Evolutionary conservation across 1,140 invertebrate genomes (phyloP).

Genomic region (Cyclina sinensis): DNA sequence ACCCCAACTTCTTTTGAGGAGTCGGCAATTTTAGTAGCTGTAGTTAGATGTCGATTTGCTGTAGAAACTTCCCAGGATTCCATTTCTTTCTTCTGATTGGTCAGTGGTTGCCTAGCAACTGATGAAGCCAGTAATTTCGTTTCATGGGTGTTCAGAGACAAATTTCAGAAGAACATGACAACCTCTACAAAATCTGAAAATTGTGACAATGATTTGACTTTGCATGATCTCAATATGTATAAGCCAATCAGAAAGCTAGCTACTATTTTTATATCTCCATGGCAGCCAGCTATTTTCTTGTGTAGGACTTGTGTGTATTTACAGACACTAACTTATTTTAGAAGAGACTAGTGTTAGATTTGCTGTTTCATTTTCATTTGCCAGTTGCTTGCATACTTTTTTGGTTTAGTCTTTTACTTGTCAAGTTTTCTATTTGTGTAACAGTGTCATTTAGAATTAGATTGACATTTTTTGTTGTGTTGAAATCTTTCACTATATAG

Average conservation of each 20-base stretch:
- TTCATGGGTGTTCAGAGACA: neutral
- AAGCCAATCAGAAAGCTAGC: neutral
- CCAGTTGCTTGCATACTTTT: constrained; percentile 25
- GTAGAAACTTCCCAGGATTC: constrained; percentile 47
- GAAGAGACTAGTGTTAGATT: neutral
- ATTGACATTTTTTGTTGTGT: constrained; percentile 3
- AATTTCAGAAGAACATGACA: constrained; percentile 11
- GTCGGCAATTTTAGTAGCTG: constrained; percentile 45
- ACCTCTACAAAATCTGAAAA: neutral
- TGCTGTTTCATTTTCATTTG: neutral
- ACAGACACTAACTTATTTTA: neutral
- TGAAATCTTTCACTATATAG: neutral
- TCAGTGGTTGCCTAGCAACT: constrained; percentile 46
- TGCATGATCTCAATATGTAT: constrained; percentile 6
- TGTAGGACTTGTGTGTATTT: neutral
- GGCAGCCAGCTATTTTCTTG: neutral
- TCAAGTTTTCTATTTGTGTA: neutral
- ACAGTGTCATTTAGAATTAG: neutral
- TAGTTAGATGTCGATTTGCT: constrained; percentile 50
- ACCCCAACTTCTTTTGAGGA: constrained; percentile 48
- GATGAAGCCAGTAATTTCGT: neutral
- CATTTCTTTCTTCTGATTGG: constrained; percentile 38
- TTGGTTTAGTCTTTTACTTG: neutral
- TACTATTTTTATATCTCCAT: neutral
- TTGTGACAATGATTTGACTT: neutral